These are phyloP conservation scores for Polia nebulosa DNA, from an alignment of 2,888 invertebrate genomes.

Conservation along the genomic window DNA sequence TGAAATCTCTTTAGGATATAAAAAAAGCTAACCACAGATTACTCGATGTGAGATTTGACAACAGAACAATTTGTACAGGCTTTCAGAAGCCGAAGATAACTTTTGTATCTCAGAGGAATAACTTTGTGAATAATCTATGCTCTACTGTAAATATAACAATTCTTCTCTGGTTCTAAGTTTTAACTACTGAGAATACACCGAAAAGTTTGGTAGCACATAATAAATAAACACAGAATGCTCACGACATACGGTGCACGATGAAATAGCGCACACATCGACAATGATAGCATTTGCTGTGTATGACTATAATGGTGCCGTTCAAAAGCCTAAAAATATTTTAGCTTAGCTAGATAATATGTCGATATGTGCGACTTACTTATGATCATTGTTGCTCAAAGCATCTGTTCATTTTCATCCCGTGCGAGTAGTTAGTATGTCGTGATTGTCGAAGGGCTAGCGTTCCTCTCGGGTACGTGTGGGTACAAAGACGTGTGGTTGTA, in stretches of 20 bases:
- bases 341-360: not conserved
- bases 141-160: conserved; percentile 56
- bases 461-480: conserved; percentile 68
- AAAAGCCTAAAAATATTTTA: not conserved
- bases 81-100: conserved; percentile 37
- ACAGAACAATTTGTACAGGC: conserved; percentile 17
- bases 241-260: conserved; percentile 13
- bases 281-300: too few species aligned
- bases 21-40: too few species aligned
- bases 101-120: conserved; percentile 71
- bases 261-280: not conserved
- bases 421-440: conserved; percentile 47
- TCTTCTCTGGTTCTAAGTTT: conserved; percentile 36
- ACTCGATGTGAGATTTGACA: conserved; percentile 7
- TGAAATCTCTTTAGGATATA: too few species aligned
- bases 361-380: not conserved
- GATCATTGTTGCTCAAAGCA: conserved; percentile 11
- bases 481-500: conserved; percentile 83
- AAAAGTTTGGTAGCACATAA: conserved; percentile 43
- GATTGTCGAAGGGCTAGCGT: conserved; percentile 52
- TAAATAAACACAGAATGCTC: conserved; percentile 41
- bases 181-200: conserved; percentile 34
- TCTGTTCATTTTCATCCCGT: conserved; percentile 19
- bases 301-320: not conserved
- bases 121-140: conserved; percentile 37